Percentiles rank a stretch among this genome's conserved stretches.
Conservation (phyloP, 2,888 invertebrate genomes). For the Dorcus parallelipipedus region DNA sequence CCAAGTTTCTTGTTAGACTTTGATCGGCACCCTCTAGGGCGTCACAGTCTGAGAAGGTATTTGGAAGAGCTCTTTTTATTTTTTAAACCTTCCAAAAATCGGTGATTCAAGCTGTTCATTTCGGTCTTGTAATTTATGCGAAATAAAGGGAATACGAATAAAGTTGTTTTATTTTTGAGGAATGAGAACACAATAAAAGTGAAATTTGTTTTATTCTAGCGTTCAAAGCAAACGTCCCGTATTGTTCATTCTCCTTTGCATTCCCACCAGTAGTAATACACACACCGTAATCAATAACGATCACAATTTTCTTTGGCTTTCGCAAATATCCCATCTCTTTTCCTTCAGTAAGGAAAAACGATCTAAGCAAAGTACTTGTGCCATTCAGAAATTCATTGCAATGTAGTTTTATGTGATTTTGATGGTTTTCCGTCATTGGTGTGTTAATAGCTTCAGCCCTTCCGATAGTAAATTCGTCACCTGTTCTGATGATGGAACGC, state of each 20-base stretch:
- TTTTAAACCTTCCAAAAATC: slow-evolving; percentile 28
- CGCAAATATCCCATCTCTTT: too few relatives aligned
- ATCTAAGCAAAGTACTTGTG: slow-evolving; percentile 16
- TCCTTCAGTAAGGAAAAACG: too few relatives aligned
- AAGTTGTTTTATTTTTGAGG: slow-evolving; percentile 36
- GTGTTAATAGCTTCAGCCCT: slow-evolving; percentile 86
- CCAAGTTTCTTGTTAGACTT: slow-evolving; percentile 43
- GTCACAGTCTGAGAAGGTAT: slow-evolving; percentile 37
- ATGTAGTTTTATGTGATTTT: slow-evolving; percentile 11
- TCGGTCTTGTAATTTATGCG: slow-evolving; percentile 23
- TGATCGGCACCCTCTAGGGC: slow-evolving; percentile 15
- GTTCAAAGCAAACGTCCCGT: too few relatives aligned
- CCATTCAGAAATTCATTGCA: slow-evolving; percentile 11
- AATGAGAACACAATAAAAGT: slow-evolving; percentile 3
- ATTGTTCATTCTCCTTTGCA: too few relatives aligned
- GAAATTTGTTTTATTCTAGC: slow-evolving; percentile 8
- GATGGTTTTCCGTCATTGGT: slow-evolving; percentile 20
- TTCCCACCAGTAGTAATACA: too few relatives aligned
- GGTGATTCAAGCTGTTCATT: slow-evolving; percentile 19
- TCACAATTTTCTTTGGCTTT: too few relatives aligned
- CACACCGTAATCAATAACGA: too few relatives aligned
- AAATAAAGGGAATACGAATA: slow-evolving; percentile 29
- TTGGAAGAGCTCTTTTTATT: slow-evolving; percentile 45
- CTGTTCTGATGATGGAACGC: slow-evolving; percentile 98
- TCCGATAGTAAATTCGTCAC: slow-evolving; percentile 98